Base-by-base conservation (phyloP, 2,797 vertebrate genomes). In the Enteromius fasciolatus region DNA sequence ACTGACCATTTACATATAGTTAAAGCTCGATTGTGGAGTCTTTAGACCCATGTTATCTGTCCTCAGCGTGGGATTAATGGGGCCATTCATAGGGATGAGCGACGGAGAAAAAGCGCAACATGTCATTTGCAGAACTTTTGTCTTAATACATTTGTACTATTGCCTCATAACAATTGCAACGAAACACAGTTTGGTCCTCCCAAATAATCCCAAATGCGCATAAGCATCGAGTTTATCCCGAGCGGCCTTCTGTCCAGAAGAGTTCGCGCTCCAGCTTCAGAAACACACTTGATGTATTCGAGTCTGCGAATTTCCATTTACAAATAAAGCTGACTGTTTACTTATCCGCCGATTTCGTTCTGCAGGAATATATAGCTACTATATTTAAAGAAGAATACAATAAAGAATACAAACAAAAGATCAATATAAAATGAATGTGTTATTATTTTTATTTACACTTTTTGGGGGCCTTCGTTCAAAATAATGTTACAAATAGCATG, bases 1-100 rank as follows among this genome's bases (percentile, higher is more conserved):
- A 89, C 80, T 70, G 63, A 1, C 80, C 88, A 93, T 94, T 94
- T 92, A 81, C 92, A 91, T 93, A 87, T 83, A 86, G 84, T 85
- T 87, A 81, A 86, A 87, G 68, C 89, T 89, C 87, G 87, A 89
- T 88, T 89, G 90, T 91, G 89, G 3, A 83, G 87, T 74, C 87
- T 86, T 86, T 83, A 86, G 86, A 17, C 68, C 67, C 84, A 76
- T 57, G 87, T 88, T 86, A 78, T 76, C 81, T 85, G 86, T 86
- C 81, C 85, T 46, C 87, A 80, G 87, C 80, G 77, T 75, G 87
- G 67, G 61, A 54, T 81, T 89, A 87, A 86, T 86, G 83, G 85
- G 83, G 79, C 82, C 87, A 88, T 87, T 89, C 86, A 88, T 75
- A 80, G 33, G 52, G 81, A 87, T 86, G 86, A 81, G 63, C 28